Base-by-base conservation (phyloP, 2,888 invertebrate species). In the Acrocyrtus sp. region DNA sequence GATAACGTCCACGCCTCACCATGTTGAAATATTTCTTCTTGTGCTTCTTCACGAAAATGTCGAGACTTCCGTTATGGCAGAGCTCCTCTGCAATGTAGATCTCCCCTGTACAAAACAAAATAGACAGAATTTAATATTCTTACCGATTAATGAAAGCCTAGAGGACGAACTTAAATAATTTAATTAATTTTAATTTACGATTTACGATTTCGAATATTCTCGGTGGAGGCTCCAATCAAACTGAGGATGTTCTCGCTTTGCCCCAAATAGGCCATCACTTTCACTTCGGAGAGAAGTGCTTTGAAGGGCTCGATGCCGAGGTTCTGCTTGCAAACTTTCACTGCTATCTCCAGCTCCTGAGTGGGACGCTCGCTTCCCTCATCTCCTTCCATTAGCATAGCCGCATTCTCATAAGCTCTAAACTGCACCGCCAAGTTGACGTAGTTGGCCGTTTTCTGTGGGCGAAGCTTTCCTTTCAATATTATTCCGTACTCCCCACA, bases 221-320 rank as follows among this genome's bases (percentile, higher is more conserved):
- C 17, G 0, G 77, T 77, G 15, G 47, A 63, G 1, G 77, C 75
- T 34, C 77, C 77, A 12, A 75, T 68, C 26, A 77, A 34, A 21
- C 60, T 51, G 6, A 72, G 72, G 17, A 77, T 61, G 26, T 77
- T 77, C 12, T 62, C 34, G 48, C 74, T 74, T n/a, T 19, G 34
- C 1, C 77, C 77, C 10, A 77, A 47, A 50, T 70, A 45, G 5
- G 70, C 69, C 77, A 77, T 77, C 15, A 77, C 72, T 62, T 77
- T 77, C 3, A 77, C 43, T 70, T 77, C 77, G 22, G 73, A 66
- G 1, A 77, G 67, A 41, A 77, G 43, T 3, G 73, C 67, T 43
- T 77, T 77, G 54, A 77, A 77, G 27, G 56, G 54, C 6, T n/a
- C 21, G 8, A 69, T 56, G 17, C 69, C 75, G 24, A 69, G 41